phyloP scores from a whole-genome alignment of 2,888 invertebrate species.

The Lomographa bimaculata region DNA sequence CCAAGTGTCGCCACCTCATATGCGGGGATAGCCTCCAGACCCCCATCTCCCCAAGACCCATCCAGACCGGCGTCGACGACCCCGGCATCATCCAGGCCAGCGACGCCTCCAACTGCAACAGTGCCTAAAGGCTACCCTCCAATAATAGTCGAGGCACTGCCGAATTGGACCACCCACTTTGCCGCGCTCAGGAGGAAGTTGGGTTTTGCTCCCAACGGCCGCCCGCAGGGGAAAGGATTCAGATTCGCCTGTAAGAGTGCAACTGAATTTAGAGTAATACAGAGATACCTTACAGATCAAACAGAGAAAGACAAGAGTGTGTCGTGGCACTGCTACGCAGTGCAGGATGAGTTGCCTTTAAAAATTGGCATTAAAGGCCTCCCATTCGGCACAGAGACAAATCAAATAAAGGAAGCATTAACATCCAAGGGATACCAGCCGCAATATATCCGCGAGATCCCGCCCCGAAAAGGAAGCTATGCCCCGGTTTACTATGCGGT shows the following conservation, averaged over 20 bases:
- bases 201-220: slow-evolving; percentile 18
- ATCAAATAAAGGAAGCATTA: slow-evolving; percentile 8
- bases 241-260: slow-evolving; percentile 21
- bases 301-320: slow-evolving; percentile 9
- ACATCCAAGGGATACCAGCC: slow-evolving; percentile 1
- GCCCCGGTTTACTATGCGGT: slow-evolving; percentile 3
- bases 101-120: too few species aligned
- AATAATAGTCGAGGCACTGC: slow-evolving; percentile 26
- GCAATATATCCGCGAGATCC: neutral
- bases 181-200: neutral
- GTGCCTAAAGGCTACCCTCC: slow-evolving; percentile 4
- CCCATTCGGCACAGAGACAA: slow-evolving; percentile 20
- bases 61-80: too few species aligned
- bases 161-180: slow-evolving; percentile 29
- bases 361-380: slow-evolving; percentile 31
- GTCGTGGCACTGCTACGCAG: slow-evolving; percentile 30
- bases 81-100: too few species aligned
- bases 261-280: slow-evolving; percentile 24
- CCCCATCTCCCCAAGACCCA: too few species aligned
- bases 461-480: neutral
- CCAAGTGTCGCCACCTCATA: too few species aligned
- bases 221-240: slow-evolving; percentile 26
- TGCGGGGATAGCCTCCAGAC: too few species aligned
- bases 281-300: slow-evolving; percentile 22
- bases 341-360: slow-evolving; percentile 13